phyloP scores from a whole-genome alignment of 2,113 vertebrate genomes.

The Ammodytes dubius region DNA sequence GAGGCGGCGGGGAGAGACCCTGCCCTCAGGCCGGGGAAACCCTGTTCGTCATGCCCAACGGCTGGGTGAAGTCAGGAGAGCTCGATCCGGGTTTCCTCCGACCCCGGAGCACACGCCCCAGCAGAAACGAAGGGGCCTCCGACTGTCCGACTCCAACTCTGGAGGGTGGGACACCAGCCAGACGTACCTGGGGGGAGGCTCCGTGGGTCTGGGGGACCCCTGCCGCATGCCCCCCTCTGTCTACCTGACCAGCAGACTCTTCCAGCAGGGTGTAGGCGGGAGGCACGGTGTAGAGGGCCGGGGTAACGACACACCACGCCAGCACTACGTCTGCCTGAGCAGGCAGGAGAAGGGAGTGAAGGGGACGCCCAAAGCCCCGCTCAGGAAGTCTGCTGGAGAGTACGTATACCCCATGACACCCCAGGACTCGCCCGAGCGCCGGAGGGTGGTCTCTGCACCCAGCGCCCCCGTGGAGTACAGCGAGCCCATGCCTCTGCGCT shows the following conservation, averaged over 20 bases:
- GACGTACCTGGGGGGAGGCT: conserved; percentile 86
- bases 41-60: conserved; percentile 94
- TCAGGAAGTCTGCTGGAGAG: conserved; percentile 88
- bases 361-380: conserved; percentile 76
- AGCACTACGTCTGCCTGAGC: conserved; percentile 86
- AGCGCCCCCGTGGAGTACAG: conserved; percentile 85
- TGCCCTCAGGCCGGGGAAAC: conserved; percentile 85
- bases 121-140: conserved; percentile 90
- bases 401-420: conserved; percentile 89
- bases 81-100: conserved; percentile 93
- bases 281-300: conserved; percentile 72
- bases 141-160: conserved; percentile 86
- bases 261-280: conserved; percentile 78
- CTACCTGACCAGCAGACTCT: conserved; percentile 87
- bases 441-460: conserved; percentile 93
- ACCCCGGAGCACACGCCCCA: conserved; percentile 97
- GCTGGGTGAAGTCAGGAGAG: conserved; percentile 92
- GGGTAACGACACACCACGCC: conserved; percentile 78
- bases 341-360: conserved; percentile 82
- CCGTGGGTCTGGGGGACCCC: conserved; percentile 80
- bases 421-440: conserved; percentile 91
- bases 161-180: conserved; percentile 93
- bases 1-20: conserved; percentile 81
- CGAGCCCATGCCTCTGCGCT: conserved; percentile 85
- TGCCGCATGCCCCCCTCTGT: conserved; percentile 82